Conservation (phyloP, 2,797 vertebrate species). For the Diplodus puntazzo region DNA sequence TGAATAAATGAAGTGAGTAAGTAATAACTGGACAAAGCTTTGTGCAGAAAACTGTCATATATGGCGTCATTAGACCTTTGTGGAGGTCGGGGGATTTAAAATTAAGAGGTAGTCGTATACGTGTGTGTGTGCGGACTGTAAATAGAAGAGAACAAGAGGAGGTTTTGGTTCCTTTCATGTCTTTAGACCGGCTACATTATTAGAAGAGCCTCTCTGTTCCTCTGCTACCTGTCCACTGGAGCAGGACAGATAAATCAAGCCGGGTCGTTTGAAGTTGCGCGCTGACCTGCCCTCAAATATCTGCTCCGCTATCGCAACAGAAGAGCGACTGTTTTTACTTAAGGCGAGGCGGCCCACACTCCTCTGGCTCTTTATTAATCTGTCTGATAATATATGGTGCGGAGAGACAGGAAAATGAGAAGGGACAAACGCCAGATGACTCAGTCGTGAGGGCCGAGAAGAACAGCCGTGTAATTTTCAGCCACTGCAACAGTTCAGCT, state of each 20-base stretch:
- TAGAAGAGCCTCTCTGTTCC: slow-evolving; percentile 47
- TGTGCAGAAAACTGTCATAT: too few species aligned
- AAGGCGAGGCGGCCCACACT: slow-evolving; percentile 32
- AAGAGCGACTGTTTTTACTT: slow-evolving; percentile 64
- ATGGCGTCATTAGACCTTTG: not conserved
- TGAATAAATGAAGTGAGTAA: not conserved
- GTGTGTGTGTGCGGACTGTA: slow-evolving; percentile 34
- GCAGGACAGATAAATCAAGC: slow-evolving; percentile 63
- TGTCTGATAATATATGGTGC: slow-evolving; percentile 30
- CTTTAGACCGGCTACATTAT: slow-evolving; percentile 44
- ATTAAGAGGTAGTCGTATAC: not conserved
- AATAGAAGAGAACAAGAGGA: slow-evolving; percentile 31
- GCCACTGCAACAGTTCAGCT: too few species aligned
- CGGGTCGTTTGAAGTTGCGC: slow-evolving; percentile 73
- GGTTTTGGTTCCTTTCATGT: slow-evolving; percentile 64
- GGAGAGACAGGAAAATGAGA: slow-evolving; percentile 55
- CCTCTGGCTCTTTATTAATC: slow-evolving; percentile 60
- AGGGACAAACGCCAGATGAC: slow-evolving; percentile 12
- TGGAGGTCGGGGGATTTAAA: slow-evolving; percentile 12
- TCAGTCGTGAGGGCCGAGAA: not conserved
- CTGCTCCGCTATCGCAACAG: slow-evolving; percentile 66
- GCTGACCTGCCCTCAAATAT: slow-evolving; percentile 63
- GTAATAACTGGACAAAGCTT: slow-evolving; percentile 2
- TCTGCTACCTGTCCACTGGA: slow-evolving; percentile 68
- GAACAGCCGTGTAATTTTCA: not conserved